Conservation (phyloP, 2,113 vertebrate genomes). For the Picathartes gymnocephalus region DNA sequence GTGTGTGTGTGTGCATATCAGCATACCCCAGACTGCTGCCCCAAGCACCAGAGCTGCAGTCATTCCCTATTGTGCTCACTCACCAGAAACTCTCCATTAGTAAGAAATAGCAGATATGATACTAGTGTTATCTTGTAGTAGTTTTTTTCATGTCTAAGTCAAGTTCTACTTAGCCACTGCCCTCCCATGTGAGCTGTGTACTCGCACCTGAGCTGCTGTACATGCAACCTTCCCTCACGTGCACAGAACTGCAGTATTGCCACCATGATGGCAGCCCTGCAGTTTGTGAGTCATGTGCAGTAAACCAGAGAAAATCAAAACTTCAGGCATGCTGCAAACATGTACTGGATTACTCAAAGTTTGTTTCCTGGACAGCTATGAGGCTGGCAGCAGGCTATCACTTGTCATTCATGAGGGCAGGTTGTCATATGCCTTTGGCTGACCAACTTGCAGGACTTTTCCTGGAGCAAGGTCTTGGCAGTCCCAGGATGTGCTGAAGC, state of each 20-base stretch:
- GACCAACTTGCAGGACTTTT: not conserved
- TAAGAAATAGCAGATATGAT: not conserved
- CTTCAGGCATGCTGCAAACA: not conserved
- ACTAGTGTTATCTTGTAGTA: not conserved
- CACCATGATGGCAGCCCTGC: not conserved
- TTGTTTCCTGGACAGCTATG: not conserved
- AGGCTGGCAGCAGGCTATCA: not conserved
- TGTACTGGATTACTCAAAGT: accelerated
- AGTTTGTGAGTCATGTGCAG: not conserved
- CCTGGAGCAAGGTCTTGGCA: not conserved
- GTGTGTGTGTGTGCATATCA: not conserved
- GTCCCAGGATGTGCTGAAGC: not conserved
- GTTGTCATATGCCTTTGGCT: not conserved
- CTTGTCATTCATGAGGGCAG: not conserved
- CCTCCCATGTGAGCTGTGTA: not conserved
- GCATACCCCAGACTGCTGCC: not conserved
- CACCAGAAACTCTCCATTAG: not conserved
- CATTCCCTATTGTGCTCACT: accelerated
- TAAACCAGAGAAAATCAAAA: not conserved
- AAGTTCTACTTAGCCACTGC: not conserved
- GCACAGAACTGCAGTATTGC: not conserved
- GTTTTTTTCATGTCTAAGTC: not conserved
- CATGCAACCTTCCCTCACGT: accelerated
- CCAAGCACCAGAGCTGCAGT: not conserved
- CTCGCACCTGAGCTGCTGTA: not conserved